Conservation (phyloP, 2,797 vertebrate species). For the Emydoidea blandingii region DNA sequence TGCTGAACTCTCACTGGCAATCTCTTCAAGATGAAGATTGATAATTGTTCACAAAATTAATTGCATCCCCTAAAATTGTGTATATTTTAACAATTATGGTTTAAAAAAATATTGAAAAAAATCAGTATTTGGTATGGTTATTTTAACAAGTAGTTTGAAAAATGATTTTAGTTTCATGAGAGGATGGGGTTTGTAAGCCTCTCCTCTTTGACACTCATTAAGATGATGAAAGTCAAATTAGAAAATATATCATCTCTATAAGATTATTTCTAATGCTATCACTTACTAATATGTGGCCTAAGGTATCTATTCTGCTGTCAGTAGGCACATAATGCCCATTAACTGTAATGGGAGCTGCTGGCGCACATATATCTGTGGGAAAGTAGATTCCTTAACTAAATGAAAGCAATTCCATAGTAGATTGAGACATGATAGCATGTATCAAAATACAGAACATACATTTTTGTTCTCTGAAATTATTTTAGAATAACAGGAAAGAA, state of each 20-base stretch:
- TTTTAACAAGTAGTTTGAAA: constrained; percentile 43
- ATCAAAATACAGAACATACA: not conserved
- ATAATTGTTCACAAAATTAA: constrained; percentile 18
- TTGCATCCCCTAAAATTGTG: not conserved
- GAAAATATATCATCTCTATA: constrained; percentile 42
- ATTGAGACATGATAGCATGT: constrained; percentile 21
- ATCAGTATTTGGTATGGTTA: constrained; percentile 5
- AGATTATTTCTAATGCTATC: constrained; percentile 28
- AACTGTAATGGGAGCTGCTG: not conserved
- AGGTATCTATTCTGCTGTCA: constrained; percentile 15
- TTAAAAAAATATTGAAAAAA: constrained; percentile 18
- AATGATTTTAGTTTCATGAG: constrained; percentile 44
- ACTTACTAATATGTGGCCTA: constrained; percentile 28
- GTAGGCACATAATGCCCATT: constrained; percentile 22
- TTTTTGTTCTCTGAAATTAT: not conserved
- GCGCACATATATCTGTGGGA: constrained; percentile 25
- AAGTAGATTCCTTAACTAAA: constrained; percentile 36
- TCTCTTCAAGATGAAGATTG: not conserved
- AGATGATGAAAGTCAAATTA: constrained; percentile 47
- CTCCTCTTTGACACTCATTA: constrained; percentile 1
- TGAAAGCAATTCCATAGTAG: constrained; percentile 13
- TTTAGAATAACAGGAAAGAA: not conserved
- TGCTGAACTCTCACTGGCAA: not conserved
- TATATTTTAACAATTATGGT: constrained; percentile 4
- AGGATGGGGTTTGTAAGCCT: constrained; percentile 21